Base-by-base conservation (phyloP, 2,113 vertebrate species). In the Tragulus kanchil region DNA sequence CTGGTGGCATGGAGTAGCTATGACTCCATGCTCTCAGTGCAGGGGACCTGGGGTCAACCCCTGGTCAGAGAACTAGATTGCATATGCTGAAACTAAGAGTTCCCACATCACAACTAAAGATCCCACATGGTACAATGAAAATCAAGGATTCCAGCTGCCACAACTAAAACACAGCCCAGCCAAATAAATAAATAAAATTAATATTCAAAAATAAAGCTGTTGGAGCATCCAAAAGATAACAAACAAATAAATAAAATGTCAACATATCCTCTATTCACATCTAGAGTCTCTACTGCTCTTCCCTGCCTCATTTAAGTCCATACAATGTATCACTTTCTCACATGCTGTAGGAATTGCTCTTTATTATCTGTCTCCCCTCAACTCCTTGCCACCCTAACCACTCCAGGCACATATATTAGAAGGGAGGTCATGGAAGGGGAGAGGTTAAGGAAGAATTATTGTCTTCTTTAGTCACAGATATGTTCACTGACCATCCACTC, bases 321-420 rank as follows among this genome's bases (percentile, higher is more conserved):
- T 31, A 85, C 42, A 31, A 25, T 79, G 4, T 21, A 19, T 64
- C 45, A 59, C 21, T 87, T 92, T 89, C 52, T 56, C 69, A 78
- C 54, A 78, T 52, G 15, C 25, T 61, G 10, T 48, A 54, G 4
- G 21, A 13, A 28, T 45, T 26, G 0, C 50, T 81, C 23, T 61
- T 54, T 79, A 19, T 65, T 88, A 50, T 61, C 9, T 87, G 52
- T 14, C 31, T 67, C 21, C 5, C 45, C 21, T 50, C 28, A 52
- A 52, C 31, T 56, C 7, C 15, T 13, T 7, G 42, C 21, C 11
- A 16, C 3, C 1, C 4, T 5, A 8, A 36, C 8, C 12, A 10
- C 21, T 28, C 36, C 36, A 36, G 45, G 67, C 23, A 52, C 19
- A 59, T 19, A 59, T 9, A 31, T 25, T 64, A 17, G 65, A 73